Base-by-base conservation (phyloP, 2,888 invertebrate genomes). In the Furcula furcula region DNA sequence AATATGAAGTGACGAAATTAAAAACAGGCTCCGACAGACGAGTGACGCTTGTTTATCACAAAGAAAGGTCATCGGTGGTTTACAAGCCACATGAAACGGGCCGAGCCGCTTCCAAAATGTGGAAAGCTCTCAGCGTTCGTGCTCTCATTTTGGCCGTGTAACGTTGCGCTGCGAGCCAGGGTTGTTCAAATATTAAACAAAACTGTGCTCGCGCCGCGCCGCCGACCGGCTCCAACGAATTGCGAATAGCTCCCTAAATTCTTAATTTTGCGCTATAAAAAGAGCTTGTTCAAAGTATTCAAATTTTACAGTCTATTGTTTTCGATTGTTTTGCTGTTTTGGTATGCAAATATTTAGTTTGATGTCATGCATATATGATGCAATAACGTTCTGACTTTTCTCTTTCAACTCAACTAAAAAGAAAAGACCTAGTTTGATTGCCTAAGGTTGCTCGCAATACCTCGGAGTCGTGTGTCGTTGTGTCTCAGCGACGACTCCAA, bases 111-210 rank as follows among this genome's bases (percentile, higher is more conserved):
- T 25, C 29, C 38, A 34, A 44, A 46, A 38, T 45, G 36, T 38
- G 29, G 43, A 52, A 52, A 53, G 34, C 23, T 39, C 36, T 15
- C 36, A 19, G 28, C 32, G 43, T 45, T 54, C 34, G 38, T 27
- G 40, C 29, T 55, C 44, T 34, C 55, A 49, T 55, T 57, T 41
- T 40, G 23, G 9, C 30, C 28, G 29, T 30, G 42, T 55, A 53
- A 58, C 54, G 48, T 42, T 46, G 29, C 54, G 48, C 40, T 46
- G 29, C 36, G 27, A 54, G 45, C 45, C 35, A 29, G 33, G 28
- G 42, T 50, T 57, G 35, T 45, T 70, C 45, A 57, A 71, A 63
- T 69, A 70, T 66, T 67, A 45, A 70, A 49, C 47, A 29, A 39
- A 51, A 43, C 38, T 43, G 50, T 49, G 34, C 45, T 42, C 35